Evolutionary conservation across 30 jellyfish, hydroid and myxozoan species (phyloP).

Genomic region (Aurelia sp.): DNA sequence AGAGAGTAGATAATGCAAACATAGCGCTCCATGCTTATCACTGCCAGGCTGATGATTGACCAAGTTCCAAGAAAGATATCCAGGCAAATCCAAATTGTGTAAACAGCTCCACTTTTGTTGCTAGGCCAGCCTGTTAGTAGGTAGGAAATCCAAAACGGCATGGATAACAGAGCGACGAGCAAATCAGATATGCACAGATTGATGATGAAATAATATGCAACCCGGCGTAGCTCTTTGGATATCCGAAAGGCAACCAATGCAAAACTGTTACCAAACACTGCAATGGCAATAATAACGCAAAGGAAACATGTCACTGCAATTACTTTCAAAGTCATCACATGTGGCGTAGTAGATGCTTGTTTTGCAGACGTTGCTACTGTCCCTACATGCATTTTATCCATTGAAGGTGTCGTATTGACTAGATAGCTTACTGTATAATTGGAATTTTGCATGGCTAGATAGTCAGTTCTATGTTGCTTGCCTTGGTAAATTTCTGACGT

Average conservation of each 20-base stretch:
- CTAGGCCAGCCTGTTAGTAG: slow-evolving; percentile 76
- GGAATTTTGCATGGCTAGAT: no score
- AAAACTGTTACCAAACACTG: slow-evolving; percentile 81
- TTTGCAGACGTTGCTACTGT: no score
- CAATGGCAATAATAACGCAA: slow-evolving; percentile 52
- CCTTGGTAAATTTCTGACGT: no score
- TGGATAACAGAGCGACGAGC: slow-evolving; percentile 69
- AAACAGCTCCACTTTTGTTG: slow-evolving; percentile 47
- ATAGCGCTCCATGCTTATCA: slow-evolving; percentile 22
- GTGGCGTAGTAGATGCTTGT: no score
- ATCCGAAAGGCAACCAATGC: slow-evolving; percentile 85
- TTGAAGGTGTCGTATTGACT: no score
- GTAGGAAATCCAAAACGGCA: slow-evolving; percentile 89
- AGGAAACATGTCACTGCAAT: slow-evolving; percentile 45
- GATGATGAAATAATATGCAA: slow-evolving; percentile 81
- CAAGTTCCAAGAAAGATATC: slow-evolving; percentile 89
- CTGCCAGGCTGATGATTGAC: slow-evolving; percentile 84
- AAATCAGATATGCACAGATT: slow-evolving; percentile 90
- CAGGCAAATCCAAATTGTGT: slow-evolving; percentile 65
- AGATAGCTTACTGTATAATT: no score
- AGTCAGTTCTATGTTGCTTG: no score
- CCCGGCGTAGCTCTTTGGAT: slow-evolving; percentile 74
- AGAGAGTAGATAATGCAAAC: slow-evolving; percentile 69
- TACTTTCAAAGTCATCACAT: no score
- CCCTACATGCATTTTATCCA: no score